Evolutionary conservation across 2,113 vertebrate species (phyloP).

Genomic region (Pluvialis apricaria): DNA sequence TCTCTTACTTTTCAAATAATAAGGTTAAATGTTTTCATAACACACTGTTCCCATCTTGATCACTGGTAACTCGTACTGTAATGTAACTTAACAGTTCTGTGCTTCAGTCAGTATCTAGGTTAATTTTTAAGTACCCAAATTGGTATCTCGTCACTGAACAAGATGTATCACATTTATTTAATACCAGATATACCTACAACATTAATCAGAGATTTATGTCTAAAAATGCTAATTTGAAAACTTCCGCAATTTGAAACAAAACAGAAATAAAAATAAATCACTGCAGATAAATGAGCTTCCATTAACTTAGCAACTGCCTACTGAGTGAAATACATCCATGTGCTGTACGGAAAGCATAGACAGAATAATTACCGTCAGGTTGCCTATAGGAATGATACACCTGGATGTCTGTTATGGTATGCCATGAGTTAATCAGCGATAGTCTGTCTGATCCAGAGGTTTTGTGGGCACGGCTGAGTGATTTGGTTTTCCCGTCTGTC

Average conservation of each 20-base stretch:
- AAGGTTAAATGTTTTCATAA: background rate
- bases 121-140: background rate
- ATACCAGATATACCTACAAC: background rate
- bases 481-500: constrained; percentile 98
- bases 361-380: constrained; percentile 88
- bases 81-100: background rate
- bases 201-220: background rate
- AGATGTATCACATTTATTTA: background rate
- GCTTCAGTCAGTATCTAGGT: background rate
- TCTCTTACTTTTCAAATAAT: background rate
- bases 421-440: constrained; percentile 95
- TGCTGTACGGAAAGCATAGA: background rate
- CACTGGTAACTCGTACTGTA: background rate
- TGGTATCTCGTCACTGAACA: background rate
- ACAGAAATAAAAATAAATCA: background rate
- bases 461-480: constrained; percentile 94
- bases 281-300: background rate
- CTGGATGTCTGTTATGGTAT: constrained; percentile 95
- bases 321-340: background rate
- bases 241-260: background rate
- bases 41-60: background rate
- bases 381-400: constrained; percentile 96
- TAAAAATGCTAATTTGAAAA: background rate
- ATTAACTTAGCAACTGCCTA: background rate
- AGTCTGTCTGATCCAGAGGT: constrained; percentile 87